A percentile compares a stretch with the other conserved stretches of the same genome.
phyloP scores from a whole-genome alignment of 1,140 invertebrate species.

The Idris sp. region DNA sequence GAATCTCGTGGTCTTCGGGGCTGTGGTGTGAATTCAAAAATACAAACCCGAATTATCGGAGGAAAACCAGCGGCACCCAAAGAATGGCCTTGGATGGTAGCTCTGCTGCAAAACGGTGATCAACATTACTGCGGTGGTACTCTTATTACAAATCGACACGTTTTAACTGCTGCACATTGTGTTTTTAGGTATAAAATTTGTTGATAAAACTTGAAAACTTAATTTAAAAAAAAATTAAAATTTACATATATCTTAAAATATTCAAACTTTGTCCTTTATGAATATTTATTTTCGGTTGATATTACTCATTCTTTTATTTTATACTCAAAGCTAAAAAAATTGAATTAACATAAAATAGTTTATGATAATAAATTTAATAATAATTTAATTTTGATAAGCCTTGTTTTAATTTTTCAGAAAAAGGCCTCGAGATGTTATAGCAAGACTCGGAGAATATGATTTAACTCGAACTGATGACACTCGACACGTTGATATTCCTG shows the following conservation, averaged over 20 bases:
- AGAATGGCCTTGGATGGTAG: conserved; percentile 91
- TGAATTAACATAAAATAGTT: too few relatives aligned
- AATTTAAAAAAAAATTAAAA: neutral
- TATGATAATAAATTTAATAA: too few relatives aligned
- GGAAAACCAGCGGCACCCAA: conserved; percentile 82
- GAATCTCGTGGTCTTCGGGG: conserved; percentile 75
- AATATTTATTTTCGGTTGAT: too few relatives aligned
- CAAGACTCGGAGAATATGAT: conserved; percentile 90
- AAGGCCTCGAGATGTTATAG: conserved; percentile 81
- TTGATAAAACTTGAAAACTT: too few relatives aligned
- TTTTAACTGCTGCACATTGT: conserved; percentile 91
- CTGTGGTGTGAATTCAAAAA: conserved; percentile 83
- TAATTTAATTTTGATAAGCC: too few relatives aligned
- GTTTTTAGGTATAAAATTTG: conserved; percentile 58
- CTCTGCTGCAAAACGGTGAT: conserved; percentile 79
- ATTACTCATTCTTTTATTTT: too few relatives aligned
- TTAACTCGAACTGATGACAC: conserved; percentile 82
- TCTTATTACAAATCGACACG: conserved; percentile 87
- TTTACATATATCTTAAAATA: too few relatives aligned
- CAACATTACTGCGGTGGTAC: conserved; percentile 87
- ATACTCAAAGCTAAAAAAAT: too few relatives aligned
- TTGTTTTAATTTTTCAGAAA: conserved; percentile 74
- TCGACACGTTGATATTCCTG: conserved; percentile 82
- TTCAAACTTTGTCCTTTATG: too few relatives aligned
- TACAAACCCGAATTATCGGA: conserved; percentile 80